Percentiles rank a stretch among this genome's conserved stretches.
These are phyloP conservation scores for Crenichthys baileyi DNA, from an alignment of 2,797 vertebrate genomes.

Conservation along the genomic window DNA sequence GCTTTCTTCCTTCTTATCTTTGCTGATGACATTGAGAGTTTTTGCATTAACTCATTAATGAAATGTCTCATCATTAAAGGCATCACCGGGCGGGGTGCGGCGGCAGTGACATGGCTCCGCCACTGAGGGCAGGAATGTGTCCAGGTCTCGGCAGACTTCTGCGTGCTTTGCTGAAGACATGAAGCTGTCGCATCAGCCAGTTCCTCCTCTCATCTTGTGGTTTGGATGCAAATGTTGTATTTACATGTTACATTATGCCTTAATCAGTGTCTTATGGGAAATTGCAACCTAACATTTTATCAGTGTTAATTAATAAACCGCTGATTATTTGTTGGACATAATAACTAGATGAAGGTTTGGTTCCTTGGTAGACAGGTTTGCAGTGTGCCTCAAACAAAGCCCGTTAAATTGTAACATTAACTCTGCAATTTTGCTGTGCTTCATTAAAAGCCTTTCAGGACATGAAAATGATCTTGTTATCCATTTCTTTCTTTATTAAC, in stretches of 20 bases:
- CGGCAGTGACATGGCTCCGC: constrained; percentile 59
- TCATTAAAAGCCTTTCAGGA: not conserved
- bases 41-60: constrained; percentile 99
- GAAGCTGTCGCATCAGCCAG: constrained; percentile 19
- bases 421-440: not conserved
- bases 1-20: constrained; percentile 97
- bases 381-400: constrained; percentile 1
- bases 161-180: constrained; percentile 34
- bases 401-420: constrained; percentile 3
- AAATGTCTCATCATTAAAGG: constrained; percentile 93
- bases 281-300: constrained; percentile 9
- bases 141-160: constrained; percentile 27
- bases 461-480: not conserved
- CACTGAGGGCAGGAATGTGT: constrained; percentile 67
- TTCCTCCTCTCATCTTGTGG: constrained; percentile 22
- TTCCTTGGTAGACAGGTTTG: constrained; percentile 15
- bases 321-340: not conserved
- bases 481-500: not conserved
- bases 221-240: constrained; percentile 19
- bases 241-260: not conserved
- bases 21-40: constrained; percentile 96
- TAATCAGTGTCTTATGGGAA: constrained; percentile 1
- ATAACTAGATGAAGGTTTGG: constrained; percentile 2
- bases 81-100: constrained; percentile 70
- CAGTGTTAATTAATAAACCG: not conserved